These are phyloP conservation scores for Enteromius afrohamiltoni DNA, from an alignment of 2,797 vertebrate species.

Conservation along the genomic window DNA sequence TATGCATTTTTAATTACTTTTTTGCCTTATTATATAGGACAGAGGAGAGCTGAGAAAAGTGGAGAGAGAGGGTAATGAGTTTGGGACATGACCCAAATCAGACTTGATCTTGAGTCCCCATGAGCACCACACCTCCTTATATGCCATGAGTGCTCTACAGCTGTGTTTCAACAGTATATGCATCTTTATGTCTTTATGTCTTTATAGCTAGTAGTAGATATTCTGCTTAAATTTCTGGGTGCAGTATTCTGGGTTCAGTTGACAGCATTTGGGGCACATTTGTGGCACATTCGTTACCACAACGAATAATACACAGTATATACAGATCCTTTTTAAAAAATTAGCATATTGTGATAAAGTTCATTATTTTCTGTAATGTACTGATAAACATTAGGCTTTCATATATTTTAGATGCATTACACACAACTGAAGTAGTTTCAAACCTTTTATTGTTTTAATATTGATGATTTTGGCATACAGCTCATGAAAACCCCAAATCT, in stretches of 20 bases:
- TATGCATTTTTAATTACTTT: conserved; percentile 1
- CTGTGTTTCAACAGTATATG: background rate
- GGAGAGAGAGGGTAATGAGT: background rate
- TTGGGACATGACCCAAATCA: background rate
- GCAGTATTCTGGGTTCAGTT: background rate
- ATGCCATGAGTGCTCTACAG: background rate
- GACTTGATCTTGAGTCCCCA: conserved; percentile 1
- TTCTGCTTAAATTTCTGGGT: background rate
- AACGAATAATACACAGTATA: background rate
- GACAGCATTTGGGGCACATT: background rate
- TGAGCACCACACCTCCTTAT: background rate
- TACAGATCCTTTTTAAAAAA: no score
- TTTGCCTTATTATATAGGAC: background rate
- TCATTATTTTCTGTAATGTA: no score
- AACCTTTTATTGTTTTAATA: no score
- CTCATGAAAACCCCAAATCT: no score
- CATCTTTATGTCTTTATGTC: conserved; percentile 2
- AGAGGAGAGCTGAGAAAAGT: background rate
- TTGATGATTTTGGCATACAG: no score
- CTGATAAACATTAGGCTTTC: no score
- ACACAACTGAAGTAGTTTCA: no score
- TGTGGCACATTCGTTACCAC: background rate
- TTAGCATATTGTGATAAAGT: no score
- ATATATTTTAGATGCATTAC: no score
- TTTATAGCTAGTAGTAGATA: background rate